These are phyloP conservation scores for Nematostella vectensis DNA, from an alignment of 92 coral and sea anemone species.

Conservation along the genomic window DNA sequence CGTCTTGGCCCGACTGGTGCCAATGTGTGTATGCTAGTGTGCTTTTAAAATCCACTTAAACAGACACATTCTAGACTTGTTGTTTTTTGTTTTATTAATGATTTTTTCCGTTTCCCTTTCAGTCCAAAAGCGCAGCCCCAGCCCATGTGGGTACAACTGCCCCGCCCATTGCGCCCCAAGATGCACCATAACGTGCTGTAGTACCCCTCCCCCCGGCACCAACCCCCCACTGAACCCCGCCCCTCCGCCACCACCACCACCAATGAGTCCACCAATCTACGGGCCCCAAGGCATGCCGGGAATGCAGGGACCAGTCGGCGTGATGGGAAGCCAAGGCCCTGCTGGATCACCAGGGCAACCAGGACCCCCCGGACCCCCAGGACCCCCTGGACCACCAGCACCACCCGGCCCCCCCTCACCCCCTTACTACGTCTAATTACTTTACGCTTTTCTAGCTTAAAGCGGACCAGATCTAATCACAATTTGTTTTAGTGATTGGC, in stretches of 20 bases:
- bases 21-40: too few relatives aligned
- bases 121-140: constrained; percentile 41
- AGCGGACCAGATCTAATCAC: too few relatives aligned
- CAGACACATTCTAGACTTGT: too few relatives aligned
- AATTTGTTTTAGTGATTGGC: too few relatives aligned
- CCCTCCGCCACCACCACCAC: constrained; percentile 42
- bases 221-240: constrained; percentile 29
- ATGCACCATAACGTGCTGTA: constrained; percentile 23
- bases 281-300: constrained; percentile 36
- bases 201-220: constrained; percentile 27
- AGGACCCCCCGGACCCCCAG: constrained; percentile 73
- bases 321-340: constrained; percentile 46
- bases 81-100: too few relatives aligned
- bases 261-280: constrained; percentile 28
- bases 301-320: constrained; percentile 27
- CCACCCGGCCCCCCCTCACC: constrained; percentile 53
- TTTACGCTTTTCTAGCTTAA: constrained; percentile 8
- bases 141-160: constrained; percentile 51
- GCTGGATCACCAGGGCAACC: constrained; percentile 42
- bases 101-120: background rate
- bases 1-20: too few relatives aligned
- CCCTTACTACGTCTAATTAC: too few relatives aligned
- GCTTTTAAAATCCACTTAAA: too few relatives aligned
- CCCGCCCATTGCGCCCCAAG: constrained; percentile 46
- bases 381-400: constrained; percentile 70